Base-by-base conservation (phyloP, 2,113 vertebrate genomes). In the Xiphophorus maculatus region DNA sequence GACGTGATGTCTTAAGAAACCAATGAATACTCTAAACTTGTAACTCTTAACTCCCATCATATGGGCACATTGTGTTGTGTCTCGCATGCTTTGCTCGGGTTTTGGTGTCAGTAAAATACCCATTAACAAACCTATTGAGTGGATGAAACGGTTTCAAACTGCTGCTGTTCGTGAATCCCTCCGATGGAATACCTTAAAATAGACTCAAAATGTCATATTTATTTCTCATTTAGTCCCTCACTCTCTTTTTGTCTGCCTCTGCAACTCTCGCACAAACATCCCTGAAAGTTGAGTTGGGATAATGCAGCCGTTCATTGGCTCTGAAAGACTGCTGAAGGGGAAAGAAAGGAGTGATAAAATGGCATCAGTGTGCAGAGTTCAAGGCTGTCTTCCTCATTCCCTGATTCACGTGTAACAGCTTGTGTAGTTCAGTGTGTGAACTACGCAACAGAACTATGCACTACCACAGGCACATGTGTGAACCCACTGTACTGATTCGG, bases 311-410 rank as follows among this genome's bases (percentile, higher is more conserved):
- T 90, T 87, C 83, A 86, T 28, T 71, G 14, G 1, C 12, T 44
- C 10, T 86, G 79, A 83, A 77, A 33, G 44, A 61, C 5, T 58
- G 29, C 28, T 32, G n/a, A 71, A 65, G 70, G 74, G 85, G 63
- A 69, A 81, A 66, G 65, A 37, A 64, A 63, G 40, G 30, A 61
- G 74, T 67, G 66, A 70, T 88, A 84, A 90, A 89, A 54, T 19
- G 0, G 1, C 61, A 82, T 54, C 66, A 76, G 70, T 76, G 89
- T 88, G 65, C 79, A 87, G 72, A 87, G 90, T 88, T 87, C 90
- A 92, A 89, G 86, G 88, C 66, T 77, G 62, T 69, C 70, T 63
- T 73, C 77, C 75, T 66, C 85, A 70, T 73, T 80, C 44, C 19
- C 0, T 0, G 11, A 63, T 35, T 76, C 87, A 88, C 67, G 48